Evolutionary conservation across 2,797 vertebrate genomes (phyloP), one percentile per base, ranked within the genome.

Genomic region (Xenopus petersii): DNA sequence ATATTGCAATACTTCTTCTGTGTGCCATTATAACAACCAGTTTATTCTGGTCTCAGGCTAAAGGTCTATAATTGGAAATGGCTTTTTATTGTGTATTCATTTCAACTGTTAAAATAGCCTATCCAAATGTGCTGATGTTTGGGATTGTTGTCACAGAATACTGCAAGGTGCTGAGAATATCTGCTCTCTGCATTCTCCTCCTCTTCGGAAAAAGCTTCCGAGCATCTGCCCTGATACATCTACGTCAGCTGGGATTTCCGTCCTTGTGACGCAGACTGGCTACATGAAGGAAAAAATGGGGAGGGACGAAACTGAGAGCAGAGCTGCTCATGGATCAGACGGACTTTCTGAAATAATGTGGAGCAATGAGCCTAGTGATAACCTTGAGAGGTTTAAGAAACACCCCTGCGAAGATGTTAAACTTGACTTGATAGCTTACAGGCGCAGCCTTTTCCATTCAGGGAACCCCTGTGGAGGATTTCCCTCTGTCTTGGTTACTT

Each of bases 401-500:
- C 73, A 73, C 73, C 81, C 81, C 75, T 55, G n/a, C 2, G 58
- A 48, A 2, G 82, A 74, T 2, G 68, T 82, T 75, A 76, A 77
- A 86, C 79, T 83, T 81, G 79, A 79, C 78, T 66, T 84, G 81
- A 80, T 72, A 67, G 77, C 68, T 85, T 80, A 81, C 62, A 86
- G 83, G 76, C 85, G 86, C 82, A 26, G 30, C 67, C 10, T 49
- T 86, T 77, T 88, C 84, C 83, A 85, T 79, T 82, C 86, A 91
- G 92, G 91, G 92, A 93, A 93, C 87, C 90, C 91, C 90, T 80
- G 82, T 89, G 87, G 89, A 88, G 87, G 92, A 88, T 88, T 84
- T 77, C 84, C 87, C 88, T 87, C 79, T 46, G 83, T 85, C 84
- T 86, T 86, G 15, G 89, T 91, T 91, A 90, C 90, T 85, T 84